A percentile compares a stretch with the other conserved stretches of the same genome.
Evolutionary conservation across 1,140 invertebrate genomes (phyloP).

Genomic region (Rhysida immarginata): DNA sequence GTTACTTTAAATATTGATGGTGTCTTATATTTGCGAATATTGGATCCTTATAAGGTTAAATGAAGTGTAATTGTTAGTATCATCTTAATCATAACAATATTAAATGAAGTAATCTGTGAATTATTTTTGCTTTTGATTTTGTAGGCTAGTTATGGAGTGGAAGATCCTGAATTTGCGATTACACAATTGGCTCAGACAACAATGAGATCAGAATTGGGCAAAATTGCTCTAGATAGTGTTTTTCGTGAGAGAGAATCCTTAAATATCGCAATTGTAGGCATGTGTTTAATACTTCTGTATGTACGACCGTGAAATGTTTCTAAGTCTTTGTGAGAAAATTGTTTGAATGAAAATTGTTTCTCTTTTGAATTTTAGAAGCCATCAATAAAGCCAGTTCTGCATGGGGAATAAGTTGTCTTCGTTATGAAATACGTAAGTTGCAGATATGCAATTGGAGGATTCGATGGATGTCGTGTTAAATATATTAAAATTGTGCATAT

Average conservation of each 20-base stretch:
- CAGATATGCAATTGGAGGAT: not conserved
- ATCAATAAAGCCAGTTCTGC: conserved; percentile 96
- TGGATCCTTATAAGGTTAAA: conserved; percentile 69
- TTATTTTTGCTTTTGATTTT: conserved; percentile 3
- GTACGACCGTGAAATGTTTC: too few relatives aligned
- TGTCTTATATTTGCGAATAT: conserved; percentile 84
- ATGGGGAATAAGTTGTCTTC: conserved; percentile 92
- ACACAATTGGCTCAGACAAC: conserved; percentile 98
- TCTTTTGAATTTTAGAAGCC: conserved; percentile 40
- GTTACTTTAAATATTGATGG: conserved; percentile 94
- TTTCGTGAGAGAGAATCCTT: conserved; percentile 91
- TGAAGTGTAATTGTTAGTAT: too few relatives aligned
- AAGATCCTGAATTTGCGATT: conserved; percentile 98
- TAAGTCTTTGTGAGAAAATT: not conserved
- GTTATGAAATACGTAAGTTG: conserved; percentile 92
- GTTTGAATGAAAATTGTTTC: too few relatives aligned
- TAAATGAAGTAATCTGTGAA: too few relatives aligned
- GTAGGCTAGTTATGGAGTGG: conserved; percentile 89
- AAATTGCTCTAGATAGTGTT: conserved; percentile 93
- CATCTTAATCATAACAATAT: too few relatives aligned
- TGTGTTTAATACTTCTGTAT: conserved; percentile 12
- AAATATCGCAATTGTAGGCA: conserved; percentile 81
- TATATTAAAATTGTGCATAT: too few relatives aligned
- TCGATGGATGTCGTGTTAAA: not conserved
- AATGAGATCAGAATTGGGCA: conserved; percentile 95